Percentiles rank a stretch among this genome's conserved stretches.
These are phyloP conservation scores for Platynereis dumerilii DNA, from an alignment of 2,888 invertebrate genomes.

Conservation along the genomic window DNA sequence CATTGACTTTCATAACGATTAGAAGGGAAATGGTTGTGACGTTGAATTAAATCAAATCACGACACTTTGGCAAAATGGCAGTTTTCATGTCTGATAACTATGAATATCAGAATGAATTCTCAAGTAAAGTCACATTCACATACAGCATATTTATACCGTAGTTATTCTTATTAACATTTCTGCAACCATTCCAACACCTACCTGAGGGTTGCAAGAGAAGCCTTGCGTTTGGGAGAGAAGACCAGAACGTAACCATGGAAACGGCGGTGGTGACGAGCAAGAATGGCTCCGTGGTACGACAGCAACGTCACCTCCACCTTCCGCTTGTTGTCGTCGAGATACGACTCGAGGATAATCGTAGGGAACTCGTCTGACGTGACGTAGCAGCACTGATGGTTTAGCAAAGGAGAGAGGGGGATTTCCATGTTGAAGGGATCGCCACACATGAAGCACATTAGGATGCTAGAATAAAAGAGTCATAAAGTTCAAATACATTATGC, in stretches of 20 bases:
- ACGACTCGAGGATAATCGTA: slow-evolving; percentile 89
- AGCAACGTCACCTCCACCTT: slow-evolving; percentile 79
- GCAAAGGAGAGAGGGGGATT: slow-evolving; percentile 84
- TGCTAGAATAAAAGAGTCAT: slow-evolving; percentile 65
- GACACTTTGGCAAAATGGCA: too few relatives aligned
- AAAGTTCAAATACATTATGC: not conserved
- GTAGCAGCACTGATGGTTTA: slow-evolving; percentile 86
- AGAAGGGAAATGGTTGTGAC: too few relatives aligned
- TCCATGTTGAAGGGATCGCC: slow-evolving; percentile 92
- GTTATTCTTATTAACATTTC: too few relatives aligned
- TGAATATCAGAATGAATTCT: too few relatives aligned
- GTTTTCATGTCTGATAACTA: too few relatives aligned
- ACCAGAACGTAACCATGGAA: slow-evolving; percentile 95
- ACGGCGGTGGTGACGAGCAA: slow-evolving; percentile 77
- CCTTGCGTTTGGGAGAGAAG: slow-evolving; percentile 92
- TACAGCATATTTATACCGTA: too few relatives aligned
- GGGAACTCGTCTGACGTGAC: slow-evolving; percentile 78
- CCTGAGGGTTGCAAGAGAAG: slow-evolving; percentile 90
- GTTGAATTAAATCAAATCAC: too few relatives aligned
- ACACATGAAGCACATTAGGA: slow-evolving; percentile 87
- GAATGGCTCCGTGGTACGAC: slow-evolving; percentile 91
- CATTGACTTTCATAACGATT: too few relatives aligned
- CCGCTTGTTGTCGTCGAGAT: slow-evolving; percentile 87
- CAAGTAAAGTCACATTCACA: too few relatives aligned
- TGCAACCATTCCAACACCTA: too few relatives aligned